Evolutionary conservation across 2,888 invertebrate genomes (phyloP).

Genomic region (Tipula vernalis): DNA sequence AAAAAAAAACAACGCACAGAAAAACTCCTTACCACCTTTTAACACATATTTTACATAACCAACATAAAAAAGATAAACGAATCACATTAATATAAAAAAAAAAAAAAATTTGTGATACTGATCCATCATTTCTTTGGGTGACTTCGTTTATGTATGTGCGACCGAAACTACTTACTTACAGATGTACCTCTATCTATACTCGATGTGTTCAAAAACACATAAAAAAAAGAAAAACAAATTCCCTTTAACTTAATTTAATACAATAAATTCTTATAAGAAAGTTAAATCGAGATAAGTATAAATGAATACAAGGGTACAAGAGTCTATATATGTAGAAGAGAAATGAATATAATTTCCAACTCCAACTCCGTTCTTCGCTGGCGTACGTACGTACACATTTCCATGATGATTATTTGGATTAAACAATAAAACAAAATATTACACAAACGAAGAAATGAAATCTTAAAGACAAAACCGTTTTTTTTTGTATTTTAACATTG

Average conservation of each 20-base stretch:
- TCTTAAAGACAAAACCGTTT: not conserved
- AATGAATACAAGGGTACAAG: not conserved
- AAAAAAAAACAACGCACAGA: not conserved
- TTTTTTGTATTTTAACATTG: not conserved
- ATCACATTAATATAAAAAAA: not conserved
- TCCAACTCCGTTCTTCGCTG: not conserved
- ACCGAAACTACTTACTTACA: not conserved
- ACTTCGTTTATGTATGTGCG: not conserved
- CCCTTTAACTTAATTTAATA: not conserved
- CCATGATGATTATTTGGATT: not conserved
- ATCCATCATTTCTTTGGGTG: not conserved
- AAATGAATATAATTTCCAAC: not conserved
- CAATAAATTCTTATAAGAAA: not conserved
- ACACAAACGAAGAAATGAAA: not conserved
- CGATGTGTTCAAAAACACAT: not conserved
- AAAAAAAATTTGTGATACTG: not conserved
- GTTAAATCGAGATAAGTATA: not conserved
- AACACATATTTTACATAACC: not conserved
- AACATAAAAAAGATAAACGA: not conserved
- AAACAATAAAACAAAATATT: not conserved
- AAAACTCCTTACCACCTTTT: not conserved
- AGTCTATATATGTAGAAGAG: not conserved
- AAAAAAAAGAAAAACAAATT: not conserved
- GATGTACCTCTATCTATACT: too few species aligned
- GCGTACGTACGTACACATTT: not conserved